Percentiles rank a stretch among this genome's conserved stretches.
phyloP scores from a whole-genome alignment of 2,113 vertebrate genomes.

The Saccopteryx bilineata region DNA sequence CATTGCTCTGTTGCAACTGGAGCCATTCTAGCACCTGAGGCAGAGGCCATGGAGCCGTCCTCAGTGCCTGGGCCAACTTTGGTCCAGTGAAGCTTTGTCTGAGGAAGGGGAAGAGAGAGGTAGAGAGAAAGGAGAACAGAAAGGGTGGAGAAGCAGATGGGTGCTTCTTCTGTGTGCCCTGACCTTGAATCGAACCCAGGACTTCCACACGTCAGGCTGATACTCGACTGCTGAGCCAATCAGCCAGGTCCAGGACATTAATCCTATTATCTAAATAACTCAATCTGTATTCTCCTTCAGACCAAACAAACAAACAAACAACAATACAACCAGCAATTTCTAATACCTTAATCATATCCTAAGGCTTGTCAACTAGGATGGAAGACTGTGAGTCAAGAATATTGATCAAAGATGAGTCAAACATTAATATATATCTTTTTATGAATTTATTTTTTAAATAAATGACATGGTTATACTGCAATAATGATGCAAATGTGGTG shows the following conservation, averaged over 20 bases:
- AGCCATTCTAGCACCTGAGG: no score
- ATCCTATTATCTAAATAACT: background rate
- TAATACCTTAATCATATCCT: background rate
- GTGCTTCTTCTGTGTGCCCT: no score
- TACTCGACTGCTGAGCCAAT: no score
- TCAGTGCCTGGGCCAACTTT: no score
- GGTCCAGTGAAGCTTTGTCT: no score
- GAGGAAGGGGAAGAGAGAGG: no score
- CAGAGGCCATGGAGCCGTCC: no score
- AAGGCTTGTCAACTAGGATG: background rate
- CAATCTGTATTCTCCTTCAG: background rate
- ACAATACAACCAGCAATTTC: background rate
- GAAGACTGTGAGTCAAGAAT: background rate
- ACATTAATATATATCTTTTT: conserved; percentile 11
- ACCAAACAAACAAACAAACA: background rate
- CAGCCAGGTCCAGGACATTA: background rate
- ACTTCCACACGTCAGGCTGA: no score
- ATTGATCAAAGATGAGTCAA: background rate
- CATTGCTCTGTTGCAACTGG: no score
- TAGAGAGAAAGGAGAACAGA: no score
- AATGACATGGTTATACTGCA: background rate
- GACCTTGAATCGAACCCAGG: no score
- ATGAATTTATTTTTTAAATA: background rate
- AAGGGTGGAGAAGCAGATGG: no score
- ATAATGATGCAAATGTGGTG: background rate